Base-by-base conservation (phyloP, 2,888 invertebrate species). In the Hyposoter didymator region DNA sequence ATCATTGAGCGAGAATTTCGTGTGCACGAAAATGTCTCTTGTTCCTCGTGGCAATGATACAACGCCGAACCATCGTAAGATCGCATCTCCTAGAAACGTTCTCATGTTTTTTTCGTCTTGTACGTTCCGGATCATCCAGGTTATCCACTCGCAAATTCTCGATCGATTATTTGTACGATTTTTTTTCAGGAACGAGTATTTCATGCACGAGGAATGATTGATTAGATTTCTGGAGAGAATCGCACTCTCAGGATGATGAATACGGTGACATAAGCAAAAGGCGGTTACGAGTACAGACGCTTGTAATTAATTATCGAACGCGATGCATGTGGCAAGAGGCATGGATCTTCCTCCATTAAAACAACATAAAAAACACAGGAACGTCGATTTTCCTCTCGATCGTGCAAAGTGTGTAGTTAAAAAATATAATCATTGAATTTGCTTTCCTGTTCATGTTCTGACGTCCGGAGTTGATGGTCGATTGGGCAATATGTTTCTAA, bases 401-500 rank as follows among this genome's bases (percentile, higher is more conserved):
- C 14, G 10, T 66, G 35, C n/a, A 39, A 35, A 39, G n/a, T 66
- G 14, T 35, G 14, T 5, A n/a, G 62, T n/a, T 39, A 8, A 12
- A 66, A 17, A 47, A 70, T 35, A 4, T 4, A 28, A 70, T 70
- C 7, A 1, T 49, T 32, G n/a, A 52, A 70, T 70, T 49, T 28
- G 47, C 10, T 70, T 70, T 70, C 12, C 49, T 22, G 45, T 70
- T 0, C 8, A 1, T n/a, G 1, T 49, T 22, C 49, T 49, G 75
- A 32, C 75, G 32, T 88, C 87, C 87, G 86, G 87, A 80, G 86
- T 86, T 87, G 84, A 88, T 84, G 81, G 84, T 52, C 84, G 69
- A 86, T 78, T 87, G 87, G 52, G 84, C 85, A 85, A 88, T 85
- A 70, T 85, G 49, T 45, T 28, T 47, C 28, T 32, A 49, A 70